Evolutionary conservation across 1,140 invertebrate species (phyloP).

Genomic region (Trypoxylus dichotomus): DNA sequence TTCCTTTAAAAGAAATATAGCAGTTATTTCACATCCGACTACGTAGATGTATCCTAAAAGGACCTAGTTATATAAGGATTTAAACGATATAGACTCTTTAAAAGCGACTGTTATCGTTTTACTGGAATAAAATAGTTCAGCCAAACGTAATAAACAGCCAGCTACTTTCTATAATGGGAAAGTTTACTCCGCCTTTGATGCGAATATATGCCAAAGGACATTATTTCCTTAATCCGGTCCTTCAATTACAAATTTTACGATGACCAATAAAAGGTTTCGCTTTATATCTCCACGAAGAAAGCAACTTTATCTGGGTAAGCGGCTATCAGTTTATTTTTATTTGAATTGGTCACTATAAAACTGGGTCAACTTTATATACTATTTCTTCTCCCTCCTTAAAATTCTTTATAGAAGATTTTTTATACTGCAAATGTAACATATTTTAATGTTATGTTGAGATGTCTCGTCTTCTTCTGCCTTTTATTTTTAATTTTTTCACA

Average conservation of each 20-base stretch:
- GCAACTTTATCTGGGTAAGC: not conserved
- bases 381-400: not conserved
- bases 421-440: not conserved
- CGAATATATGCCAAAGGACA: not conserved
- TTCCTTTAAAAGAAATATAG: too few species aligned
- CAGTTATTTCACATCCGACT: too few species aligned
- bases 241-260: conserved; percentile 15
- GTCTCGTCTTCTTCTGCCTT: too few species aligned
- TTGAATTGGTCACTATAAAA: not conserved
- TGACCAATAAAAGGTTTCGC: not conserved
- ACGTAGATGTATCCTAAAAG: too few species aligned
- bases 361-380: not conserved
- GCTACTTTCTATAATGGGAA: not conserved
- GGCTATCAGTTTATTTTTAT: not conserved
- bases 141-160: not conserved
- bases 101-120: not conserved
- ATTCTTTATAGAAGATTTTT: not conserved
- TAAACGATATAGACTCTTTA: not conserved
- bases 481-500: too few species aligned
- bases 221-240: conserved; percentile 12
- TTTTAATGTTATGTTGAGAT: too few species aligned
- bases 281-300: not conserved
- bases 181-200: not conserved
- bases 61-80: not conserved
- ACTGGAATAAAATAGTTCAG: not conserved